A percentile compares a stretch with the other conserved stretches of the same genome.
Evolutionary conservation across 2,113 vertebrate species (phyloP).

Genomic region (Emydura subglobosa): DNA sequence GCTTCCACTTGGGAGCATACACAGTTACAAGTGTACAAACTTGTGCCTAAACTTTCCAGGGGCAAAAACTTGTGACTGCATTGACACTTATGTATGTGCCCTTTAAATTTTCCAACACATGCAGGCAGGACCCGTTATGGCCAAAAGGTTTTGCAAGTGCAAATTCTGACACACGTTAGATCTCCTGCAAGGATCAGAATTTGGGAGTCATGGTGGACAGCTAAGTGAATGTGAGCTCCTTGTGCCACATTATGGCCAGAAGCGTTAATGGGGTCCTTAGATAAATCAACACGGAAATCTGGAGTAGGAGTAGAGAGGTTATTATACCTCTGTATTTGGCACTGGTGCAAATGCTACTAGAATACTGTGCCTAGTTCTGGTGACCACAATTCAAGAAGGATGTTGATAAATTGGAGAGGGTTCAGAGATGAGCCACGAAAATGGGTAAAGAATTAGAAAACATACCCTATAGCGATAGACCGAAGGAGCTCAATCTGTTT

Average conservation of each 20-base stretch:
- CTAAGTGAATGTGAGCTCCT: neutral
- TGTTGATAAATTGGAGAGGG: no score
- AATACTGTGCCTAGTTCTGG: no score
- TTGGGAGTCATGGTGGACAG: neutral
- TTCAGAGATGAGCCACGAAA: neutral
- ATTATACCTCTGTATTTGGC: no score
- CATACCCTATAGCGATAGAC: no score
- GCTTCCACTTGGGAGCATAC: neutral
- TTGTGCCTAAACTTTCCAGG: neutral
- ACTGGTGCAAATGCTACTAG: no score
- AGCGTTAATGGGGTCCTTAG: neutral
- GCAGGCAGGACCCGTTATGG: neutral
- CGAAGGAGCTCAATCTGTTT: no score
- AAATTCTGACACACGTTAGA: neutral
- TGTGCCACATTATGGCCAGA: neutral
- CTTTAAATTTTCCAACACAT: neutral
- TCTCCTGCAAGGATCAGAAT: neutral
- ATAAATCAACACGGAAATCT: neutral
- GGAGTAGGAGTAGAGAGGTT: no score
- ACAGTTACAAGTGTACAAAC: neutral
- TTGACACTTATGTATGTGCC: fast-evolving
- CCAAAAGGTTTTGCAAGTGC: neutral
- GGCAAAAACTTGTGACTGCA: neutral
- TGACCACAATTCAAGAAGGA: no score
- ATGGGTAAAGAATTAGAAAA: neutral